Conservation (phyloP, 2,797 vertebrate genomes). For the Rhynchonycteris naso region DNA sequence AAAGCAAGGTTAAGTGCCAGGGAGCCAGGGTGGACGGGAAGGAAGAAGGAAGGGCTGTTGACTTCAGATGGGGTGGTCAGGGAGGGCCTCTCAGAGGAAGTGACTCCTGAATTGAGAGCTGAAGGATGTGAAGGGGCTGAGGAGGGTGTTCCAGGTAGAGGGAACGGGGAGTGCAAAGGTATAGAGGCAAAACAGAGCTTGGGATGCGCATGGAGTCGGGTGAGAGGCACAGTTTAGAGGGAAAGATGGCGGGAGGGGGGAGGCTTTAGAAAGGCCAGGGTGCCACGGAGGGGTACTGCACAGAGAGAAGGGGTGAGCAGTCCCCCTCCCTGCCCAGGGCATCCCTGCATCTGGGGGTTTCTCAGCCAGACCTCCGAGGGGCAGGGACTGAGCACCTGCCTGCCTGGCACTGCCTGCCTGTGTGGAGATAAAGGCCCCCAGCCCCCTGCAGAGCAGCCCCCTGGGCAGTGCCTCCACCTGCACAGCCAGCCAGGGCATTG, state of each 20-base stretch:
- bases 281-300: neutral
- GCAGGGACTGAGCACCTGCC: slow-evolving; percentile 61
- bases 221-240: neutral
- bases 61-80: neutral
- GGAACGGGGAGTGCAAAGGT: neutral
- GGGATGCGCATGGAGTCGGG: neutral
- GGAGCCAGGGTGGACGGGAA: neutral
- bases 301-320: neutral
- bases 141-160: neutral
- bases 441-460: neutral
- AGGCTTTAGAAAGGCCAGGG: neutral
- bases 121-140: neutral
- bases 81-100: neutral
- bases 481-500: neutral
- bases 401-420: slow-evolving; percentile 41
- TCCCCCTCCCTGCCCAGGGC: neutral
- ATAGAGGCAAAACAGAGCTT: neutral
- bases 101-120: neutral
- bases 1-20: neutral
- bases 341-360: slow-evolving; percentile 66
- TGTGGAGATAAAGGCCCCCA: slow-evolving; percentile 36
- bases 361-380: slow-evolving; percentile 55
- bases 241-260: neutral
- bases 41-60: no score
- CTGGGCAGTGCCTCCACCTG: slow-evolving; percentile 50